Base-by-base conservation (phyloP, 2,888 invertebrate genomes). In the Perizoma affinitatum region DNA sequence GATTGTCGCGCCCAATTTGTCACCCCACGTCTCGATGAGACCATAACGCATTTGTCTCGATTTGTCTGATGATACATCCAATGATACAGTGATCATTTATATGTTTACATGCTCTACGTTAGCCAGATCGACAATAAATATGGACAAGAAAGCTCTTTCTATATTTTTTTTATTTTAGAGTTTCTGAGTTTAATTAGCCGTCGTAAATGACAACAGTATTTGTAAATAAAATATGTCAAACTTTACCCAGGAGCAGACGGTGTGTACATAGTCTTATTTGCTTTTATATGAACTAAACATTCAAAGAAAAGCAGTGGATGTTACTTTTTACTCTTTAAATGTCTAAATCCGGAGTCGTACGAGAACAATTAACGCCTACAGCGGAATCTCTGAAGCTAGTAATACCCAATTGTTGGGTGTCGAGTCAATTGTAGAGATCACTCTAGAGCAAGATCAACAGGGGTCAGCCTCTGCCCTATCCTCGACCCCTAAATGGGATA, bases 1-100 rank as follows among this genome's bases (percentile, higher is more conserved):
- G 88, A 90, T 90, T 88, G 87, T 82, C 88, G 84, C 84, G 80
- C 81, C 87, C 88, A 90, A 90, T 90, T 88, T 86, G 86, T 87
- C 83, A 79, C 82, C 82, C 78, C 78, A 76, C 76, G 71, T 73
- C 76, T 74, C 73, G 75, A 76, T 73, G 73, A 78, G 78, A 79
- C 76, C 74, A 72, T 76, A 72, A 72, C 74, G 70, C 81, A 78
- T 80, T 78, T 78, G 74, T 76, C 74, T 79, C 75, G 71, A 71
- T 63, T 44, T 56, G 58, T 63, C 58, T 46, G 58, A 63, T 63
- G 58, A 55, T 62, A 49, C 46, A 38, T 45, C 41, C 55, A 55
- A 51, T 55, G 54, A 44, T 51, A 52, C 54, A 45, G 52, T 50
- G 46, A 54, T 47, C 34, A 41, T 33, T 36, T 35, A 11, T 48